Evolutionary conservation across 2,797 vertebrate genomes (phyloP).

Genomic region (Myotis daubentonii): DNA sequence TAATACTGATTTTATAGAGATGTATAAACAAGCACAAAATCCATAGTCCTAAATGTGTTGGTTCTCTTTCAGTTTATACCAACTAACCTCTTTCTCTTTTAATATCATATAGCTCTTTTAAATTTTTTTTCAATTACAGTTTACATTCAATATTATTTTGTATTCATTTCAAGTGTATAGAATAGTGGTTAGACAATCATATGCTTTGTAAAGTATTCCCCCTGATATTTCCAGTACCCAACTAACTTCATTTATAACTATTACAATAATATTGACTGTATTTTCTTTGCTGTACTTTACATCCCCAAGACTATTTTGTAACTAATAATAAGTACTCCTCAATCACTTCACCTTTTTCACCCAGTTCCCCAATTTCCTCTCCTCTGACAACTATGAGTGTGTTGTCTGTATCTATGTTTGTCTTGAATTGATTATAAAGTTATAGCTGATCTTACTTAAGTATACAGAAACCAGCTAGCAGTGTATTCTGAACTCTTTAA

Average conservation of each 20-base stretch:
- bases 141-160: neutral
- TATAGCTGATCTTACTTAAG: conserved; percentile 43
- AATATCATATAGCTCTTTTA: neutral
- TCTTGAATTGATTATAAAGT: conserved; percentile 13
- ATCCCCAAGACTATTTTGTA: neutral
- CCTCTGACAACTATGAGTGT: neutral
- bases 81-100: conserved; percentile 14
- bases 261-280: neutral
- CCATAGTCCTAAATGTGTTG: neutral
- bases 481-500: neutral
- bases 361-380: neutral
- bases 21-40: conserved; percentile 38
- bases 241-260: neutral
- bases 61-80: conserved; percentile 19
- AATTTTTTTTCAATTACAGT: neutral
- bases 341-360: neutral
- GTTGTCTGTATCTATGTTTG: neutral
- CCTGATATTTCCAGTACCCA: neutral
- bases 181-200: neutral
- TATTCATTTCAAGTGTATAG: neutral
- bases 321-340: neutral
- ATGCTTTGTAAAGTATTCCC: neutral
- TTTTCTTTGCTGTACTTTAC: neutral
- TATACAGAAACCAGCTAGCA: conserved; percentile 11
- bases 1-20: conserved; percentile 19